Base-by-base conservation (phyloP, 1,140 invertebrate species). In the Chironomus striatipennis region DNA sequence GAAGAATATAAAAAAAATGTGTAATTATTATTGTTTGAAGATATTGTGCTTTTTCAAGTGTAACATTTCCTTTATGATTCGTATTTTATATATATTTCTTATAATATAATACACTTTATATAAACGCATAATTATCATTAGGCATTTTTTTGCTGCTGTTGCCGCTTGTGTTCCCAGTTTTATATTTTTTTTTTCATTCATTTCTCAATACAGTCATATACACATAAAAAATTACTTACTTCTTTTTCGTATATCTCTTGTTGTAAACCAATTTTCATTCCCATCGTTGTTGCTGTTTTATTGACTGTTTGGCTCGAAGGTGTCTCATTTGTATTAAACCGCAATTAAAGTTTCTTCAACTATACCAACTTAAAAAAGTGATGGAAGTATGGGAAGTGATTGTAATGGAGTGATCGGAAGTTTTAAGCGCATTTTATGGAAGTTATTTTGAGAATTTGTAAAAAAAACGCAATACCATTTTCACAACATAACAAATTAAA, bases 281-380 rank as follows among this genome's bases (percentile, higher is more conserved):
- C 24, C 24, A 34, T 34, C 24, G 43, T n/a, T 57, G 12, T 57
- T 57, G n/a, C 47, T n/a, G n/a, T n/a, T 57, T 57, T 57, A 57
- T 57, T n/a, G 12, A 57, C n/a, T n/a, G 47, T n/a, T n/a, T 57
- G 47, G 12, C 47, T 5, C 4, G n/a, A 18, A 70, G 65, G 65
- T 70, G 65, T 70, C 65, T 70, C 65, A 70, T 70, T 70, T 70
- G 65, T 70, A 70, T 70, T 70, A 70, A 70, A 70, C 65, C 65
- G 65, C 65, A 70, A 70, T 70, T 70, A 70, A 70, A 70, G 65
- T 17, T 70, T 70, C 65, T 9, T 70, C 65, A 57, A 57, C 47
- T 57, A 57, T 57, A 57, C n/a, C 5, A 70, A 57, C 47, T 57
- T 7, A n/a, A 57, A n/a, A 57, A 10, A n/a, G 47, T n/a, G n/a